These are phyloP conservation scores for Enteromius thamalakanensis DNA, from an alignment of 2,797 vertebrate species.

Conservation along the genomic window DNA sequence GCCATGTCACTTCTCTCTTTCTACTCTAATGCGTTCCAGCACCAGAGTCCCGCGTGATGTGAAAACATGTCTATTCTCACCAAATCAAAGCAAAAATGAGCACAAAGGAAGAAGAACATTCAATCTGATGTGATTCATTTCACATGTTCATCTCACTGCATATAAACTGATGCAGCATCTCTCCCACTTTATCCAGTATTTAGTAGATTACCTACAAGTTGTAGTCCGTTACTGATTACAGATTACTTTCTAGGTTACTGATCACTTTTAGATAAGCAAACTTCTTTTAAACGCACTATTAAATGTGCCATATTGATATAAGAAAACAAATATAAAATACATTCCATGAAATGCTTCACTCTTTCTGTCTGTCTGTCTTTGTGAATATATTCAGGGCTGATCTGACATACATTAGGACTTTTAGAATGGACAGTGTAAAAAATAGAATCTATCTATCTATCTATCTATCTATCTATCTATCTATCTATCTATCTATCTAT, in stretches of 20 bases:
- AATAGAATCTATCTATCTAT: not conserved
- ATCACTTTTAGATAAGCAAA: not conserved
- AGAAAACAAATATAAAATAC: not conserved
- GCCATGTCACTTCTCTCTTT: slow-evolving; percentile 77
- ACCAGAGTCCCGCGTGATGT: slow-evolving; percentile 64
- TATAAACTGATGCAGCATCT: slow-evolving; percentile 64
- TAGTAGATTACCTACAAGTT: too few species aligned
- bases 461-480: not conserved
- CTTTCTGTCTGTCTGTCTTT: too few species aligned
- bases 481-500: not conserved
- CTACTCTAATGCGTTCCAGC: slow-evolving; percentile 76
- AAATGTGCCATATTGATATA: not conserved
- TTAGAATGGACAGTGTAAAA: too few species aligned
- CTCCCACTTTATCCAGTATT: too few species aligned
- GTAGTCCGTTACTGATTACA: too few species aligned
- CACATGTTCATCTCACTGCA: slow-evolving; percentile 66
- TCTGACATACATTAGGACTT: too few species aligned
- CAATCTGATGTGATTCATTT: slow-evolving; percentile 78
- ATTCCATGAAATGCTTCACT: too few species aligned
- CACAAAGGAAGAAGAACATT: slow-evolving; percentile 64
- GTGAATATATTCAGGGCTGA: too few species aligned
- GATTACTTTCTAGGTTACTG: too few species aligned
- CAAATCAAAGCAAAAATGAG: slow-evolving; percentile 70
- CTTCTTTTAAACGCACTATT: not conserved
- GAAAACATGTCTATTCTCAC: slow-evolving; percentile 74